Evolutionary conservation across 1,140 invertebrate genomes (phyloP).

Genomic region (Halesus radiatus): DNA sequence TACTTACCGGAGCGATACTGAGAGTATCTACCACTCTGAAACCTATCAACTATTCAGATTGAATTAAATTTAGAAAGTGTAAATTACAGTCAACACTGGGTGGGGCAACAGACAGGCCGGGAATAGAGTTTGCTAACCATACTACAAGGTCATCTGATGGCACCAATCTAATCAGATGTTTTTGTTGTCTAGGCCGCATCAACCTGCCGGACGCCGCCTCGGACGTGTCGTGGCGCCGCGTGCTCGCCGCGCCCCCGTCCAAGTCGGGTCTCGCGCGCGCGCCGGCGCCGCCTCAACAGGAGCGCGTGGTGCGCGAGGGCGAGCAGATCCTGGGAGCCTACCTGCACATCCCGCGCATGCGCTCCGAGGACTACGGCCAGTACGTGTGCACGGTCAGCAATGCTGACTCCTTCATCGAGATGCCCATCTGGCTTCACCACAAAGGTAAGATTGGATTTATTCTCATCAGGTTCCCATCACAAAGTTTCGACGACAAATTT

Average conservation of each 20-base stretch:
- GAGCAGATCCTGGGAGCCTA: conserved; percentile 80
- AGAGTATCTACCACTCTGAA: no score
- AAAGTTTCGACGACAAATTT: no score
- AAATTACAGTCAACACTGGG: no score
- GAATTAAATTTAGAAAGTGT: no score
- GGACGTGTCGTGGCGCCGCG: conserved; percentile 76
- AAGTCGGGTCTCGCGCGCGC: conserved; percentile 59
- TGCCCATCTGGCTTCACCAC: conserved; percentile 66
- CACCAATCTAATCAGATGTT: no score
- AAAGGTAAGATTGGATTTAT: conserved; percentile 49
- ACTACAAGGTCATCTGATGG: no score
- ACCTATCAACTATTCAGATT: no score
- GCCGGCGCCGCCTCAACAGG: conserved; percentile 63
- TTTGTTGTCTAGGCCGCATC: conserved; percentile 65
- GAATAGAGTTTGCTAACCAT: no score
- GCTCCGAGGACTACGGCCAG: conserved; percentile 75
- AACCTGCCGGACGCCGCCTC: conserved; percentile 79
- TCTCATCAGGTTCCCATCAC: no score
- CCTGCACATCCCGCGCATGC: conserved; percentile 73
- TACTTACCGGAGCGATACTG: no score
- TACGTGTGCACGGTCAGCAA: conserved; percentile 74
- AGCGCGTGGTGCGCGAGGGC: conserved; percentile 73
- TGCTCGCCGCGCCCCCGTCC: conserved; percentile 66
- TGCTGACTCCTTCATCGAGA: conserved; percentile 63
- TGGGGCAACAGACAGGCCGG: no score